These are phyloP conservation scores for Choloepus hoffmanni DNA, from an alignment of 2,113 vertebrate genomes.

Conservation along the genomic window DNA sequence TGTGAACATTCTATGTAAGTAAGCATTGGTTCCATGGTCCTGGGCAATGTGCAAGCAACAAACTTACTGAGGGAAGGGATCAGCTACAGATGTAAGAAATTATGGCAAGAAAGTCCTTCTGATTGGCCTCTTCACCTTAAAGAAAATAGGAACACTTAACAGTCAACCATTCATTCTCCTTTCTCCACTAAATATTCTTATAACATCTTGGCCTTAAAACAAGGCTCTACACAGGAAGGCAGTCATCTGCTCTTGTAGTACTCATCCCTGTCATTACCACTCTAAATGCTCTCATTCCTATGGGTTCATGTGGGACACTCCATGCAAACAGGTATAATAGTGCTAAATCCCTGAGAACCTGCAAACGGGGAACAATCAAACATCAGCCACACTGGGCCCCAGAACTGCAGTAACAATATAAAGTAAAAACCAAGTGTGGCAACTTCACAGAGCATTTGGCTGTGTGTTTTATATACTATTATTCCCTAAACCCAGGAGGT, in stretches of 20 bases:
- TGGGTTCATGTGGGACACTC: neutral
- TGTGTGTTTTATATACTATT: neutral
- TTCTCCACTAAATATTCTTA: neutral
- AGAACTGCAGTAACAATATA: neutral
- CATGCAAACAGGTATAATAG: neutral
- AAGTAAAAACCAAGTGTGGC: neutral
- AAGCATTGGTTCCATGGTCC: neutral
- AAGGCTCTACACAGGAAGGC: neutral
- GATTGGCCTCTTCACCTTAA: neutral
- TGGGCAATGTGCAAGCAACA: neutral
- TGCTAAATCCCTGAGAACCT: neutral
- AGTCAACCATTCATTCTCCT: neutral
- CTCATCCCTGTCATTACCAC: neutral
- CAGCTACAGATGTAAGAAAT: neutral
- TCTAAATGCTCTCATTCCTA: neutral
- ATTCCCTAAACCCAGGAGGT: conserved; percentile 1
- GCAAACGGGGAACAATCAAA: neutral
- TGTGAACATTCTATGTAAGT: neutral
- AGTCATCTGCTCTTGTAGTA: neutral
- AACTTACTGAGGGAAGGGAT: neutral
- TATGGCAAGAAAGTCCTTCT: neutral
- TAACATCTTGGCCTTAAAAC: neutral
- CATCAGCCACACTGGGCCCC: neutral
- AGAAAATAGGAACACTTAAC: neutral
- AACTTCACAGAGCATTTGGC: neutral